Evolutionary conservation across 2,113 vertebrate genomes (phyloP), one percentile per base, ranked within the genome.

Genomic region (Ammodytes marinus): DNA sequence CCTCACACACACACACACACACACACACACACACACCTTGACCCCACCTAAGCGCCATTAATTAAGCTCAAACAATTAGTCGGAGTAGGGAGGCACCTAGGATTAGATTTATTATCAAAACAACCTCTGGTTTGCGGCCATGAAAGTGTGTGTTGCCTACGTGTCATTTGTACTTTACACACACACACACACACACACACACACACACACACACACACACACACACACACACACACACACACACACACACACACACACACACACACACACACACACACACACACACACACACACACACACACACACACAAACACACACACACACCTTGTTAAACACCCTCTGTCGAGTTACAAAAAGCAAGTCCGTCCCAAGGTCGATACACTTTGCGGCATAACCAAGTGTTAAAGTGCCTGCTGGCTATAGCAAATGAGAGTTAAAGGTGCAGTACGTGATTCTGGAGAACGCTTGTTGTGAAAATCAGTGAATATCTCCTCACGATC

Each of bases 41-140:
- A 84, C 82, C 75, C 80, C 57, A 88, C 71, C 69, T 87, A 73
- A 47, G 53, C 68, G 69, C 77, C 76, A 63, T 82, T 87, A 87
- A 90, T 88, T 85, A 80, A 71, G 49, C 47, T 72, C 61, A 87
- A 90, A 89, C 86, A 86, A 89, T 90, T 82, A 89, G 70, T 61
- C 19, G 59, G 63, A 80, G 71, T 61, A 45, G 57, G 54, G 43
- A 77, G 77, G 77, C 76, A 75, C 77, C 45, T 42, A 17, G 73
- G 77, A 83, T 79, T 69, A 86, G 89, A 91, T 87, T 88, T 69
- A 90, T 86, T 86, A 89, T 84, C 63, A 40, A 65, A 82, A 69
- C 79, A 86, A 82, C 66, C 82, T 82, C 75, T 85, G 43, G 40
- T 82, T 77, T 82, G 80, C 82, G 35, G 59, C 72, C 55, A 0